A percentile compares a stretch with the other conserved stretches of the same genome.
Conservation (phyloP, 2,113 vertebrate species). For the Phylloscopus trochilus region DNA sequence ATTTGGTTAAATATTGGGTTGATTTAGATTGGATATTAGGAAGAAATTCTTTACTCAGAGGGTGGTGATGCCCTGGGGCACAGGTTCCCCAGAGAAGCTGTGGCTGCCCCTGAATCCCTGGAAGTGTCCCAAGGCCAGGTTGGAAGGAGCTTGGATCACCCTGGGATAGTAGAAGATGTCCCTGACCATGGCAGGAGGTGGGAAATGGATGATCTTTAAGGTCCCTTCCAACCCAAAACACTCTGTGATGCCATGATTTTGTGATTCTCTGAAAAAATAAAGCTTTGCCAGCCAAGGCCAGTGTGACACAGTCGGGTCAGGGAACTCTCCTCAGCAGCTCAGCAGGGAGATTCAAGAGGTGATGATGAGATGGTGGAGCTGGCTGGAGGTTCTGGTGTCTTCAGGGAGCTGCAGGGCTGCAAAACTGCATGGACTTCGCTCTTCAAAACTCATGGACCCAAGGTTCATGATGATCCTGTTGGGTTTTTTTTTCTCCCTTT, state of each 20-base stretch:
- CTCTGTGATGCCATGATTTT: background rate
- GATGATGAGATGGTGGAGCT: background rate
- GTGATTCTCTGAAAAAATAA: background rate
- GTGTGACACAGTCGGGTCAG: fast-evolving
- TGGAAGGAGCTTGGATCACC: fast-evolving
- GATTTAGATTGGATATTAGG: background rate
- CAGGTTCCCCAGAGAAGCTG: background rate
- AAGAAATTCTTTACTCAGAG: background rate
- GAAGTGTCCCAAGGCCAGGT: fast-evolving
- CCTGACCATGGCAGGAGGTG: fast-evolving
- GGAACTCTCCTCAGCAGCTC: background rate
- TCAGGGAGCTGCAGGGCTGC: background rate
- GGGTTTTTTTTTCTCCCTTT: fast-evolving
- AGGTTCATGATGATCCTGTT: background rate
- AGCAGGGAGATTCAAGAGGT: background rate
- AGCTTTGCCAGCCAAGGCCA: background rate
- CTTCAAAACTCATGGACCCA: background rate
- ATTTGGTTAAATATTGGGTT: background rate
- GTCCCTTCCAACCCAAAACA: fast-evolving
- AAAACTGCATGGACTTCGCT: background rate
- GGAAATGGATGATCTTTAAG: background rate
- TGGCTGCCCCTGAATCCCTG: background rate
- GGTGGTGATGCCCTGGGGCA: fast-evolving
- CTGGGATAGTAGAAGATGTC: background rate
- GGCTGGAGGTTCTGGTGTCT: background rate